A percentile compares a stretch with the other conserved stretches of the same genome.
Evolutionary conservation across 2,113 vertebrate species (phyloP).

Genomic region (Ciconia stormi): DNA sequence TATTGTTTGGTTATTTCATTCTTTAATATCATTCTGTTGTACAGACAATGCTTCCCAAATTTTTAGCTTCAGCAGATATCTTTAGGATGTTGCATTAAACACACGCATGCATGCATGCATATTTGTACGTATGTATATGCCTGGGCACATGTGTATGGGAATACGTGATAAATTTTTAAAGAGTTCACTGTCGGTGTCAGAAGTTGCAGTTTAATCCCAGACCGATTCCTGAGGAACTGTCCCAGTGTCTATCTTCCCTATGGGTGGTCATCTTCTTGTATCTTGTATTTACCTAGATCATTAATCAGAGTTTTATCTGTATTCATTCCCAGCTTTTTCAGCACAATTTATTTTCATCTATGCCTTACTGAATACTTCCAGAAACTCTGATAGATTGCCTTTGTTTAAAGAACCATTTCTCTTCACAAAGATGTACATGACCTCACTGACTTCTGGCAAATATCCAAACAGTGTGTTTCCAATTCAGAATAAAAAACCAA

Average conservation of each 20-base stretch:
- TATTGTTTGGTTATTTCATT: background rate
- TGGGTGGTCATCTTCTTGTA: background rate
- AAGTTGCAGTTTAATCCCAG: background rate
- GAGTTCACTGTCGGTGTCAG: accelerated
- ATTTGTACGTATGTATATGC: accelerated
- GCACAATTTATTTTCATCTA: background rate
- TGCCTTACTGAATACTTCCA: background rate
- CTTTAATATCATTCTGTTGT: background rate
- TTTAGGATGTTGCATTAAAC: background rate
- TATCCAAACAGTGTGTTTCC: background rate
- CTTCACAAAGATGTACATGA: background rate
- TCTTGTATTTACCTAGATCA: background rate
- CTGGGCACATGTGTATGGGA: accelerated
- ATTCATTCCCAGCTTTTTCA: background rate
- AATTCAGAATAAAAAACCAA: background rate
- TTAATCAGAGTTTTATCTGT: background rate
- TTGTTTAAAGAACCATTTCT: background rate
- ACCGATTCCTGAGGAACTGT: background rate
- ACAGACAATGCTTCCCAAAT: background rate
- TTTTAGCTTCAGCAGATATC: background rate
- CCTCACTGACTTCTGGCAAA: background rate
- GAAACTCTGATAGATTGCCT: background rate
- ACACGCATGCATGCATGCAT: accelerated
- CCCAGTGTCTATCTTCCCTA: accelerated
- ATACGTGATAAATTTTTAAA: accelerated